phyloP scores from a whole-genome alignment of 2,113 vertebrate species.

The Syngnathus floridae region DNA sequence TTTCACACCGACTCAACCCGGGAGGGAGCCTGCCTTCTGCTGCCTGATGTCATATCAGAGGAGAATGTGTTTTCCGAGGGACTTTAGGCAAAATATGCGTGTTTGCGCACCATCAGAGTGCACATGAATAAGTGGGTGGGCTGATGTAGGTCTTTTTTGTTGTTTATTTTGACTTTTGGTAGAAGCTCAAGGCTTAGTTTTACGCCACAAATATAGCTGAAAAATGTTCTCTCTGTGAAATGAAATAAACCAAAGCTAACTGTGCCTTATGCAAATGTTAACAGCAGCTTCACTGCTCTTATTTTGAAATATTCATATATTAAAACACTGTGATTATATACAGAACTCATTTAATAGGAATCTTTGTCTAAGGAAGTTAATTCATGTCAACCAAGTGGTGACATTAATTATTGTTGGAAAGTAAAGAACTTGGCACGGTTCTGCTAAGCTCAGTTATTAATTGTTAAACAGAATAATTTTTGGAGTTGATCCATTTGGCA shows the following conservation, averaged over 20 bases:
- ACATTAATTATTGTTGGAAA: slow-evolving; percentile 49
- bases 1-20: slow-evolving; percentile 56
- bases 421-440: background rate
- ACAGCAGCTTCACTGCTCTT: slow-evolving; percentile 38
- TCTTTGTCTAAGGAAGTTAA: slow-evolving; percentile 50
- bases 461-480: background rate
- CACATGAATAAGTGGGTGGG: slow-evolving; percentile 39
- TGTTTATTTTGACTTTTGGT: slow-evolving; percentile 32
- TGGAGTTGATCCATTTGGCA: background rate
- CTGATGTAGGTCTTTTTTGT: slow-evolving; percentile 27
- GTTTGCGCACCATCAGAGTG: slow-evolving; percentile 10
- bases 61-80: slow-evolving; percentile 28
- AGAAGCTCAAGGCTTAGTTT: slow-evolving; percentile 22
- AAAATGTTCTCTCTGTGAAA: slow-evolving; percentile 23
- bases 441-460: background rate
- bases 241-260: slow-evolving; percentile 16
- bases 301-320: slow-evolving; percentile 62
- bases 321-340: slow-evolving; percentile 56
- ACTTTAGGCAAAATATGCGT: slow-evolving; percentile 28
- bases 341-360: slow-evolving; percentile 7
- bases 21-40: slow-evolving; percentile 40
- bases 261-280: slow-evolving; percentile 48
- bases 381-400: slow-evolving; percentile 60
- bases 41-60: slow-evolving; percentile 59
- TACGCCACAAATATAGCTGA: slow-evolving; percentile 13